Evolutionary conservation across 2,797 vertebrate genomes (phyloP).

Genomic region (Sorex maritimensis): DNA sequence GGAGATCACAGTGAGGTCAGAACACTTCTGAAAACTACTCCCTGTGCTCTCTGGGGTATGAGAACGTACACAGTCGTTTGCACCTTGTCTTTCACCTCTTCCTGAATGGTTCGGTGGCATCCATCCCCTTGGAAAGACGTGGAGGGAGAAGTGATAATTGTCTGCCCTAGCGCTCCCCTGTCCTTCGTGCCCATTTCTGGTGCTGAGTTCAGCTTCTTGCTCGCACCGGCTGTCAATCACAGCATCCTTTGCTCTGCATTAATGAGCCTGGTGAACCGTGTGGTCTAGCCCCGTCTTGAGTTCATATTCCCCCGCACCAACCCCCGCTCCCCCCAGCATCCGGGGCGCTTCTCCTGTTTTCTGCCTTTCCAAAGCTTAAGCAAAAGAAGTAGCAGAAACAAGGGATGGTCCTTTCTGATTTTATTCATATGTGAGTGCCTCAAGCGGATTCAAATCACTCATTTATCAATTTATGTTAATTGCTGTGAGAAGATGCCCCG

Average conservation of each 20-base stretch:
- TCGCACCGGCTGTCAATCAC: conserved; percentile 89
- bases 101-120: conserved; percentile 88
- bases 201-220: conserved; percentile 84
- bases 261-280: conserved; percentile 87
- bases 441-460: conserved; percentile 93
- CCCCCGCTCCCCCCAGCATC: conserved; percentile 61
- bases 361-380: conserved; percentile 86
- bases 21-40: conserved; percentile 69
- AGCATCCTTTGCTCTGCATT: conserved; percentile 88
- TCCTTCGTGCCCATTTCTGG: conserved; percentile 86
- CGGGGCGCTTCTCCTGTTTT: conserved; percentile 88
- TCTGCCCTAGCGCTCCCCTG: conserved; percentile 87
- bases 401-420: conserved; percentile 90
- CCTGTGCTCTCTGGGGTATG: conserved; percentile 80
- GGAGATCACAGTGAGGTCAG: conserved; percentile 35
- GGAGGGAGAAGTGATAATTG: conserved; percentile 89
- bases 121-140: conserved; percentile 81
- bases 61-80: conserved; percentile 78
- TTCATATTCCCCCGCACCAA: conserved; percentile 58
- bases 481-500: conserved; percentile 95
- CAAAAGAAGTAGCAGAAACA: conserved; percentile 89
- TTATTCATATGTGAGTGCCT: conserved; percentile 91
- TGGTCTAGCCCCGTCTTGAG: conserved; percentile 86
- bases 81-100: conserved; percentile 79
- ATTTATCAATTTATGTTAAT: conserved; percentile 96